Base-by-base conservation (phyloP, 2,888 invertebrate species). In the Epistrophe eligans region DNA sequence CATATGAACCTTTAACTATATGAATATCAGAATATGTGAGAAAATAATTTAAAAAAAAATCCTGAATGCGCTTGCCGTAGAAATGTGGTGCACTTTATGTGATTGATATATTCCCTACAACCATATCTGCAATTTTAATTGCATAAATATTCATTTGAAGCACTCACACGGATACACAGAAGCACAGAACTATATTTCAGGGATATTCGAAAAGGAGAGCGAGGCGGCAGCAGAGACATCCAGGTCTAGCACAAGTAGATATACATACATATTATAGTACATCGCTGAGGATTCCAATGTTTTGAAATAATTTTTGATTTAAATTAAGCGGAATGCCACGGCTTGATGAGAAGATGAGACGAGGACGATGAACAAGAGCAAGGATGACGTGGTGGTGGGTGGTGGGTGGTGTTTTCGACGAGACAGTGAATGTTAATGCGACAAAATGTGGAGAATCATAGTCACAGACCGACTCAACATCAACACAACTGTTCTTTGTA, bases 111-210 rank as follows among this genome's bases (percentile, higher is more conserved):
- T 79, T 83, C 87, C 66, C 82, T 79, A 79, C 82, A 76, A 87
- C 50, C 83, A 76, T 87, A 91, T 91, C 91, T 91, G 90, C 91
- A 91, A 91, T 91, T 91, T 91, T 91, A 91, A 91, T 91, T 91
- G 91, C 91, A 91, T 91, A 91, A 91, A 91, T 90, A 91, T 90
- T 90, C 90, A 90, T 88, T 88, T 89, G 89, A 85, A 82, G 52
- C 67, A 74, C 45, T 52, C 66, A 57, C 52, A 77, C 43, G 58
- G 48, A 40, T 58, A 76, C 48, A 71, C 70, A 43, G n/a, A 10
- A 40, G 28, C 24, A 24, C 24, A 66, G 45, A 9, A 52, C 17
- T 58, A 10, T 62, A 17, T 32, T 48, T n/a, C 43, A 48, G 17
- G 45, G 45, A 48, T 45, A 32, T 45, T 48, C n/a, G n/a, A 64